Evolutionary conservation across 2,888 invertebrate species (phyloP), one percentile per base, ranked within the genome.

Genomic region (Schizaphis graminum): DNA sequence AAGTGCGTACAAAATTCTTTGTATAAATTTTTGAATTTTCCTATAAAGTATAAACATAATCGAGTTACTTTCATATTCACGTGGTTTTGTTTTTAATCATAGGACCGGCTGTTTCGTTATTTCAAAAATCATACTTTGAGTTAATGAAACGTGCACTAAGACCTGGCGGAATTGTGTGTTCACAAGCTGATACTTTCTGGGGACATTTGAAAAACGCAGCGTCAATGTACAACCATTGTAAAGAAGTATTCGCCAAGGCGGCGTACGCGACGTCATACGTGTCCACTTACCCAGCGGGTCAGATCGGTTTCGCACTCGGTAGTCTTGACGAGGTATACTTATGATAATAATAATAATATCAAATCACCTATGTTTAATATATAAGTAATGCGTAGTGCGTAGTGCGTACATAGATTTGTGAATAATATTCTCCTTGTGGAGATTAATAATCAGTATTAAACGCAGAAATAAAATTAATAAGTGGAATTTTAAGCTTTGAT

Each of bases 221-320:
- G 61, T 97, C 97, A 94, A 98, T 98, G 86, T 96, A 98, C 93
- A 96, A 96, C 4, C 97, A 98, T 95, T 99, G 98, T 95, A 96
- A 96, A 95, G 96, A 97, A 86, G 97, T 98, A 95, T 99, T 99
- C 96, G 97, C 98, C 0, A 97, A 97, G 0, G 98, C 98, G 0
- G 97, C 97, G 3, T 99, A 99, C 95, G 98, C 98, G 0, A 97
- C 97, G 92, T 97, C 98, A 0, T 97, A 98, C 21, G 98, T 99
- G 1, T 99, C 99, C 0, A 99, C 99, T 0, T 99, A 99, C 96
- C 99, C 99, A 0, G 98, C 98, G 53, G 99, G 99, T 0, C 98
- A 98, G 96, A 99, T 99, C 95, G 99, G 99, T 0, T 99, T 99
- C 96, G 97, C 99, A 3, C 97, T 99, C 85, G 99, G 98, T 35